Conservation (phyloP, 2,797 vertebrate species). For the Anas capensis region DNA sequence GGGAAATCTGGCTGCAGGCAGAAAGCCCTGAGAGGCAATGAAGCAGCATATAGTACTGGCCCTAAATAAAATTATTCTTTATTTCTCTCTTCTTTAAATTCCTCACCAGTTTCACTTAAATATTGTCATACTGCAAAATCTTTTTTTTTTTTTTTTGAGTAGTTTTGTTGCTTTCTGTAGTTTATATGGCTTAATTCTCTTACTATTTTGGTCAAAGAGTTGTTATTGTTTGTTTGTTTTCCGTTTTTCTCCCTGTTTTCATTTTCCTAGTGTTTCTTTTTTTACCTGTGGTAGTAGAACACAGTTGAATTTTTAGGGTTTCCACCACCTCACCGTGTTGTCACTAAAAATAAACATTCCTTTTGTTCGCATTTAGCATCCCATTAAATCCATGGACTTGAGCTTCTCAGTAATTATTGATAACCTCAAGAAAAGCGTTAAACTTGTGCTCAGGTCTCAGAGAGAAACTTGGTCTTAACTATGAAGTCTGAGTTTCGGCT, state of each 20-base stretch:
- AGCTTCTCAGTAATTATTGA: not conserved
- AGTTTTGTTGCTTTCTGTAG: not conserved
- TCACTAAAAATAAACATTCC: not conserved
- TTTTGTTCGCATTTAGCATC: not conserved
- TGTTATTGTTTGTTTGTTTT: accelerated
- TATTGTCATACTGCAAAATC: not conserved
- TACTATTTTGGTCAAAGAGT: not conserved
- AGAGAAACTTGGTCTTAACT: not conserved
- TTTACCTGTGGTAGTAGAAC: not conserved
- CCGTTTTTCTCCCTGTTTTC: not conserved
- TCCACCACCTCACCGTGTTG: not conserved
- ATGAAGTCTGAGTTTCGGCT: not conserved
- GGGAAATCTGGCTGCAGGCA: not conserved
- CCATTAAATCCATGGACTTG: not conserved
- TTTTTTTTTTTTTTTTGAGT: not conserved
- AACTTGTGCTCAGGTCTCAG: not conserved
- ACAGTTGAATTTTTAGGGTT: not conserved
- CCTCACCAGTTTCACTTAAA: not conserved
- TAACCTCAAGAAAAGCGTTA: not conserved
- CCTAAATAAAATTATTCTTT: not conserved
- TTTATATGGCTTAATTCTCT: not conserved
- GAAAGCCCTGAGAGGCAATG: not conserved
- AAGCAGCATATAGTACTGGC: not conserved
- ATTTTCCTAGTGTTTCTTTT: not conserved
- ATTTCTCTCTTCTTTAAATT: not conserved